Percentiles rank a stretch among this genome's conserved stretches.
Evolutionary conservation across 1,140 invertebrate species (phyloP).

Genomic region (Anastrepha obliqua): DNA sequence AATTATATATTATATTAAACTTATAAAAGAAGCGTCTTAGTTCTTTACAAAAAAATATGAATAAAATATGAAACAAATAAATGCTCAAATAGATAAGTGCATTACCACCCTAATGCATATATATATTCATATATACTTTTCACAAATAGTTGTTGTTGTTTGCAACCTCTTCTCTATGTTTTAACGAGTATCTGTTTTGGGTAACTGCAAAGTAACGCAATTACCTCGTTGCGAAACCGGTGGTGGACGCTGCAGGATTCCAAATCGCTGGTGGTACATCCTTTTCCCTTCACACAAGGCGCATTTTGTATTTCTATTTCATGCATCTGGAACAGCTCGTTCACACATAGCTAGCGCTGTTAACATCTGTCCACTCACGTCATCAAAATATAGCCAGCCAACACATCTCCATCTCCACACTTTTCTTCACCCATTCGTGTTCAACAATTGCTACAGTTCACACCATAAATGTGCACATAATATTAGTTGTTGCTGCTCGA

Average conservation of each 20-base stretch:
- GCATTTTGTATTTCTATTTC: neutral
- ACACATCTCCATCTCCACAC: neutral
- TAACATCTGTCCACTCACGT: conserved; percentile 50
- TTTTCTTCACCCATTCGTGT: neutral
- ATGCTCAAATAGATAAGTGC: no score
- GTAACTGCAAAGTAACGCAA: conserved; percentile 31
- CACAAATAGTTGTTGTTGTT: neutral
- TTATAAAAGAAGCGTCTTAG: no score
- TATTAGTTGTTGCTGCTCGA: neutral
- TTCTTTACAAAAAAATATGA: no score
- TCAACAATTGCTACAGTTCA: conserved; percentile 70
- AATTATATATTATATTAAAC: no score
- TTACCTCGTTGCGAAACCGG: neutral
- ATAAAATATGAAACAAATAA: no score
- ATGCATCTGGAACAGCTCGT: neutral
- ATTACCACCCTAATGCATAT: no score
- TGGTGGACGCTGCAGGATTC: neutral
- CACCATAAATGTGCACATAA: conserved; percentile 64
- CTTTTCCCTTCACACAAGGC: neutral
- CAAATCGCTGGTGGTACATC: neutral
- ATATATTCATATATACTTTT: no score
- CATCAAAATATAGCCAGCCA: neutral
- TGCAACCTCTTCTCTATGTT: neutral
- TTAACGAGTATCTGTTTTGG: neutral
- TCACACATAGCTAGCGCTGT: neutral